Conservation (phyloP, 2,888 invertebrate species). For the Pristionchus maxplancki region DNA sequence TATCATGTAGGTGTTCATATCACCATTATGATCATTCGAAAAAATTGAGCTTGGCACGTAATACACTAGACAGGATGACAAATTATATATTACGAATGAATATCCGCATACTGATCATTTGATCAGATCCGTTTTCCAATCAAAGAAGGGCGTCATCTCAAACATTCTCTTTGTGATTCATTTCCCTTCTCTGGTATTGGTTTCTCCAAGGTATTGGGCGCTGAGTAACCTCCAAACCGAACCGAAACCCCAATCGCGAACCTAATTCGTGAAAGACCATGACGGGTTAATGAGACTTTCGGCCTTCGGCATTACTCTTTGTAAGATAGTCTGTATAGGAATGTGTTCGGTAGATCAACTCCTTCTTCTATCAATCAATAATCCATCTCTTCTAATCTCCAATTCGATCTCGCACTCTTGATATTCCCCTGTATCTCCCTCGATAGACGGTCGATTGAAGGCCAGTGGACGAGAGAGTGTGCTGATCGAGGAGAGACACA, state of each 20-base stretch:
- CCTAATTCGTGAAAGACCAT: background rate
- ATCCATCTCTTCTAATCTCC: background rate
- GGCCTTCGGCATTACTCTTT: slow-evolving; percentile 26
- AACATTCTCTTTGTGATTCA: background rate
- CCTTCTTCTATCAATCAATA: background rate
- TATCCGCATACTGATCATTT: too few relatives aligned
- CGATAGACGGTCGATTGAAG: slow-evolving; percentile 47
- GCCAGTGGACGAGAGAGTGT: slow-evolving; percentile 44
- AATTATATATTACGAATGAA: too few relatives aligned
- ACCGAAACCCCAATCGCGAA: background rate
- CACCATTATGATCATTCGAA: too few relatives aligned
- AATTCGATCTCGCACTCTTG: slow-evolving; percentile 24
- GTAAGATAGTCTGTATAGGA: background rate
- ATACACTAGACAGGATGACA: too few relatives aligned
- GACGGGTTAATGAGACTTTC: slow-evolving; percentile 17
- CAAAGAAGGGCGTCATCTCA: background rate
- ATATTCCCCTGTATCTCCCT: slow-evolving; percentile 24
- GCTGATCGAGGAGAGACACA: slow-evolving; percentile 44
- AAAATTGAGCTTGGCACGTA: too few relatives aligned
- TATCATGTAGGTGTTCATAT: too few relatives aligned
- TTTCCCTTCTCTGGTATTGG: background rate
- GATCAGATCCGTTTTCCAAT: too few relatives aligned
- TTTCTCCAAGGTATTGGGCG: slow-evolving; percentile 13
- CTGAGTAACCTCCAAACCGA: slow-evolving; percentile 36
- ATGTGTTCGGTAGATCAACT: background rate